Percentiles rank a stretch among this genome's conserved stretches.
Conservation (phyloP, 2,797 vertebrate genomes). For the Lophius americanus region DNA sequence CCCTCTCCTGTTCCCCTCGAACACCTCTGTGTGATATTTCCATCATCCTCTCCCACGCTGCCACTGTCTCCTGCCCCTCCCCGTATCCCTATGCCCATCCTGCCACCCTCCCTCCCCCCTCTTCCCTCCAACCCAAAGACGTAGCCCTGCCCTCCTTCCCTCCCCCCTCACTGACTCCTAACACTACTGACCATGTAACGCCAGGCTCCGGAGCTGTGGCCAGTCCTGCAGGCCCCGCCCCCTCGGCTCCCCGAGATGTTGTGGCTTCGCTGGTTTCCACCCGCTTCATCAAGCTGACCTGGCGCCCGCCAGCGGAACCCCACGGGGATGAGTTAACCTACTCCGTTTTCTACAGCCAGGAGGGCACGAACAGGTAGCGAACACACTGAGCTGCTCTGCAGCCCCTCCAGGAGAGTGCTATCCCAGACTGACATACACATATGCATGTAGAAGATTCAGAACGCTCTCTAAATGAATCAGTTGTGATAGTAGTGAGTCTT, state of each 20-base stretch:
- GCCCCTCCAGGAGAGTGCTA: constrained; percentile 84
- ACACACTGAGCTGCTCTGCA: constrained; percentile 78
- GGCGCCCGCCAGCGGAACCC: constrained; percentile 93
- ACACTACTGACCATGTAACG: constrained; percentile 99
- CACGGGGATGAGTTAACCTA: constrained; percentile 95
- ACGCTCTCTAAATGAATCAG: constrained; percentile 22
- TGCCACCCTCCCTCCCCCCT: constrained; percentile 78
- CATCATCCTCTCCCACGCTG: constrained; percentile 11
- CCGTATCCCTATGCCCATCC: constrained; percentile 66
- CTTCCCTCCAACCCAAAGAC: constrained; percentile 88
- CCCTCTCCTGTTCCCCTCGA: constrained; percentile 52
- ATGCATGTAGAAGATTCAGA: not conserved
- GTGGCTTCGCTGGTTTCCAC: constrained; percentile 97
- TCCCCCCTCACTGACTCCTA: constrained; percentile 99
- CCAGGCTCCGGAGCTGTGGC: constrained; percentile 86
- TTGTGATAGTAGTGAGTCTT: constrained; percentile 31
- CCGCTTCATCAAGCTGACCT: constrained; percentile 97
- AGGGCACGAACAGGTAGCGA: constrained; percentile 89
- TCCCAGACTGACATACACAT: constrained; percentile 4
- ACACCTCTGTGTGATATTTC: constrained; percentile 31
- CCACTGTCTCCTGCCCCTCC: constrained; percentile 39
- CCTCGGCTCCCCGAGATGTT: constrained; percentile 93
- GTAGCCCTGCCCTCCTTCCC: constrained; percentile 94
- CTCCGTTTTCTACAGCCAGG: constrained; percentile 95
- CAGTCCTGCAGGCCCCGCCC: constrained; percentile 87